Base-by-base conservation (phyloP, 1,140 invertebrate species). In the Ceratina australensis region DNA sequence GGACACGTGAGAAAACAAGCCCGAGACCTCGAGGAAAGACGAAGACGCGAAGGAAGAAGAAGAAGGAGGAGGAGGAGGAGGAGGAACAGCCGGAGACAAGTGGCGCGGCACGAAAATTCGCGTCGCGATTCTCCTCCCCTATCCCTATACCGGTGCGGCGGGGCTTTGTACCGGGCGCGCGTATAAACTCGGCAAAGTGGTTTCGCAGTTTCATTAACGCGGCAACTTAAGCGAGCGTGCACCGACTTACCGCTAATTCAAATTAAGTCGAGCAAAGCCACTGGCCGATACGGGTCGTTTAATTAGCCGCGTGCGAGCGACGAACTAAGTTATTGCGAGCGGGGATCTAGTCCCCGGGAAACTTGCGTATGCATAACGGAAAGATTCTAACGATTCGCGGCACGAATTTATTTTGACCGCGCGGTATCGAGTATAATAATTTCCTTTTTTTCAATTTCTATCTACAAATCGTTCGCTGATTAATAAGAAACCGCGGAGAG, bases 241-340 rank as follows among this genome's bases (percentile, higher is more conserved):
- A 47, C 57, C 76, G 67, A 79, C 56, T 82, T 79, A 72, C 67
- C 82, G 77, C 78, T 84, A 80, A 82, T 82, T 82, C 81, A 80
- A 84, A 80, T 84, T 84, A 85, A 83, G 83, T 81, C 66, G 65
- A 83, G 81, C 72, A 81, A 80, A 82, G 78, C 78, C 74, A 73
- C 67, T 68, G 74, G 79, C 79, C 71, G 72, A 83, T 74, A 83
- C 72, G 73, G 54, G 69, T 33, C 56, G 81, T 76, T 83, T 85
- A 75, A 85, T 78, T 85, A 80, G 59, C 57, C 72, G 52, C 8
- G 49, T 28, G 54, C 26, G 56, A 72, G 49, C n/a, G 64, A 18
- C 28, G 28, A 26, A 47, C 28, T 42, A 69, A 78, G 22, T 63
- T 72, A 72, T 65, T 26, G 59, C 50, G 2, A n/a, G 22, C 52